Evolutionary conservation across 1,140 invertebrate species (phyloP), one percentile per base, ranked within the genome.

Genomic region (Pemphigus obesinymphae): DNA sequence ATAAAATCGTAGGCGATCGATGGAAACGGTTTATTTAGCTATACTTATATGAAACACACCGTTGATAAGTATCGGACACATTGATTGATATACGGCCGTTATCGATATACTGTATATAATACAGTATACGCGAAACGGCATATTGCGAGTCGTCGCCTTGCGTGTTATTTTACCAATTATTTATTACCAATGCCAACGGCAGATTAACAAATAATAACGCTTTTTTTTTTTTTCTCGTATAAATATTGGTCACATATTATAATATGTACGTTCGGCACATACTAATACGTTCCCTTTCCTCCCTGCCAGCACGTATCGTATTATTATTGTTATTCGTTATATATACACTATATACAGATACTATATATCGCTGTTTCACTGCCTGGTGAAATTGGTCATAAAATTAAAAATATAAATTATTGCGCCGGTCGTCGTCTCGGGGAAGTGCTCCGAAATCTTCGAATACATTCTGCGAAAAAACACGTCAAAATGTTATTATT

Each of bases 121-220:
- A 37, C 37, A 11, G 37, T 37, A 70, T 15, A 29, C 23, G 40
- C 37, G n/a, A n/a, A 3, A 17, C 31, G 17, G 15, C n/a, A 17
- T 66, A 66, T 66, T 37, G n/a, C 63, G n/a, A n/a, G n/a, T n/a
- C 63, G 63, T 43, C 68, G 17, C 40, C 40, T 43, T 29, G 43
- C 43, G 70, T 73, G 31, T 73, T 50, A 72, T n/a, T 72, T 72
- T 48, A n/a, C 68, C 68, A 48, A 48, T 75, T 50, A 75, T 75
- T 53, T 50, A 75, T 75, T 75, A 75, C 45, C 72, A 75, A 75
- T 20, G 45, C 29, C 72, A 53, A 50, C 31, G 17, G 4, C 48
- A 26, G 72, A 75, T 75, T 53, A 73, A 75, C 72, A 53, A 75
- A 75, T 34, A 53, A 53, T 53, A 75, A 34, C 45, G 29, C 20